Conservation (phyloP, 2,113 vertebrate species). For the Pithys albifrons region DNA sequence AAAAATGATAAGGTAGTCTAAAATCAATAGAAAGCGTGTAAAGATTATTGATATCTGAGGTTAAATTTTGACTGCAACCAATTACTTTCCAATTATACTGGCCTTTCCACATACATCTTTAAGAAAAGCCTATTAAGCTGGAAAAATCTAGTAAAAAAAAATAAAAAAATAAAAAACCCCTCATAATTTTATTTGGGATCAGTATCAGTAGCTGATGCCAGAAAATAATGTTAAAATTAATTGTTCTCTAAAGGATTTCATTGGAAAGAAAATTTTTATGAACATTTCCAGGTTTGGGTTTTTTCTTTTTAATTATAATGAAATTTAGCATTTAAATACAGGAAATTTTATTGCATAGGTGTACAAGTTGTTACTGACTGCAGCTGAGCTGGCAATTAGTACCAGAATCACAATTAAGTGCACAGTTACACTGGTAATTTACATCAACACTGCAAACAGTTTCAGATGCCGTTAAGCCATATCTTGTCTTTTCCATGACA, state of each 20-base stretch:
- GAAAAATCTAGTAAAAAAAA: neutral
- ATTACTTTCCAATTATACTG: neutral
- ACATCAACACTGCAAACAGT: neutral
- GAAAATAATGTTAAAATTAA: neutral
- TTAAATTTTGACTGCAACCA: neutral
- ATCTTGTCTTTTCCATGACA: neutral
- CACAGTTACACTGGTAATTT: neutral
- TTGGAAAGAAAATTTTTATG: neutral
- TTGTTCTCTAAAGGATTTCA: neutral
- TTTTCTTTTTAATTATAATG: neutral
- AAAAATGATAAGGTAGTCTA: neutral
- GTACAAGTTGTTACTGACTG: neutral
- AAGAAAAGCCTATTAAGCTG: neutral
- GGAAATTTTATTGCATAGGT: neutral
- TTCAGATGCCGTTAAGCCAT: neutral
- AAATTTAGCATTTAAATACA: neutral
- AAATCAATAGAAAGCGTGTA: neutral
- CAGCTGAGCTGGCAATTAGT: neutral
- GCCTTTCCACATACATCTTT: neutral
- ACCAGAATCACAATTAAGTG: neutral
- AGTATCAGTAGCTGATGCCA: neutral
- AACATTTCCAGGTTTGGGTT: neutral
- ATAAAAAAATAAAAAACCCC: neutral
- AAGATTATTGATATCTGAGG: neutral
- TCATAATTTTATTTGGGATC: neutral